Base-by-base conservation (phyloP, 2,888 invertebrate genomes). In the Argyresthia albistria region DNA sequence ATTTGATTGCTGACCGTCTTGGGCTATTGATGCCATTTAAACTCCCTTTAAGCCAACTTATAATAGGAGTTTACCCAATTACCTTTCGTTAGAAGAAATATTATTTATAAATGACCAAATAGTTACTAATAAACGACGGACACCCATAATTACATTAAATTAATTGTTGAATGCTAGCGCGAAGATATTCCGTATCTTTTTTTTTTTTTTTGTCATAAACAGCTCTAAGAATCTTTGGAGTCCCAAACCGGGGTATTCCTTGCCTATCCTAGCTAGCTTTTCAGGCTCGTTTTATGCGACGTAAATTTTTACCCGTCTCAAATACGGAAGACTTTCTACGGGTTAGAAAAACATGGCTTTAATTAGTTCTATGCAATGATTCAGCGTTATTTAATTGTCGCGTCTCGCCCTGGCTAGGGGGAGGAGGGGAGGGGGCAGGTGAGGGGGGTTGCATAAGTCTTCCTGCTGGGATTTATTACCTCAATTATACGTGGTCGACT, bases 381-480 rank as follows among this genome's bases (percentile, higher is more conserved):
- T 76, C 70, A 73, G 65, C 66, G 66, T 70, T 72, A 76, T 86
- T 83, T 84, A 82, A 84, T 82, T 80, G 83, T 76, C 77, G 74
- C 76, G 70, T 72, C 78, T 69, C 69, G 66, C 66, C 64, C 45
- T 15, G 25, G 25, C 25, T 63, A 62, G 62, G 36, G 36, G 35
- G 39, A 15, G n/a, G 36, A 39, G 37, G 43, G 14, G 35, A 35
- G 35, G 51, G 43, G 25, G 6, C 3, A 25, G 25, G 6, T 25
- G 25, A 25, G 51, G 54, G 68, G 70, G 11, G 36, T 54, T 69
- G 71, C 72, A 69, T 69, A 74, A 80, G 78, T 75, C 75, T 70
- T 67, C 66, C 66, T 64, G 66, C 62, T 46, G 57, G 69, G 76
- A 86, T 83, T 86, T 84, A 84, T 83, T 69, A 70, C 74, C 66